Base-by-base conservation (phyloP, 30 jellyfish, hydroid and myxozoan genomes). In the Haliclystus octoradiatus region DNA sequence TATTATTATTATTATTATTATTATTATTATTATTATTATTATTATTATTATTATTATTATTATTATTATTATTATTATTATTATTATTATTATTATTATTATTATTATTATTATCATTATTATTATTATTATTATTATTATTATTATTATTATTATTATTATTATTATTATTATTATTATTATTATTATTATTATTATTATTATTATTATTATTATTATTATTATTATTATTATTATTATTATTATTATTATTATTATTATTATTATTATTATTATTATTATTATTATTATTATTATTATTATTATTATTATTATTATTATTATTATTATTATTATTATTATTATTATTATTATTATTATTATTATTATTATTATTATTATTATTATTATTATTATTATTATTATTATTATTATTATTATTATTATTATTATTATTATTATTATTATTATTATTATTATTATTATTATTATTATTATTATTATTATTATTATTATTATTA, bases 291-390 rank as follows among this genome's bases (percentile, higher is more conserved):
- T 47, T 47, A 47, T 47, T 47, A 47, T 47, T 47, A 47, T 47
- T 47, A 47, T 47, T 47, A 47, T 47, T 47, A 47, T 47, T 47
- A 47, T 47, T 47, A 47, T 47, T 47, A 47, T 19, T 69, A 47
- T 47, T 47, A 47, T 47, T 47, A 47, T 47, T 47, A 47, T 47
- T 47, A 47, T 47, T 47, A 47, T 47, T 47, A 47, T 47, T 47
- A 47, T 47, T 47, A 47, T 47, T 47, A 47, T 47, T 47, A 47
- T 47, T 47, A 47, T 47, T 47, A 47, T 47, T 47, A 47, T 47
- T 47, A 47, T 47, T 47, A 47, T 47, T 47, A 47, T 47, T 47
- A 47, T 47, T 47, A 47, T 47, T 47, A 47, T 47, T 47, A 47
- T 47, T 47, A 47, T 47, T 47, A 47, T 47, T 47, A 47, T 47